phyloP scores from a whole-genome alignment of 2,888 invertebrate genomes.

The Himalopsyche tibetana region DNA sequence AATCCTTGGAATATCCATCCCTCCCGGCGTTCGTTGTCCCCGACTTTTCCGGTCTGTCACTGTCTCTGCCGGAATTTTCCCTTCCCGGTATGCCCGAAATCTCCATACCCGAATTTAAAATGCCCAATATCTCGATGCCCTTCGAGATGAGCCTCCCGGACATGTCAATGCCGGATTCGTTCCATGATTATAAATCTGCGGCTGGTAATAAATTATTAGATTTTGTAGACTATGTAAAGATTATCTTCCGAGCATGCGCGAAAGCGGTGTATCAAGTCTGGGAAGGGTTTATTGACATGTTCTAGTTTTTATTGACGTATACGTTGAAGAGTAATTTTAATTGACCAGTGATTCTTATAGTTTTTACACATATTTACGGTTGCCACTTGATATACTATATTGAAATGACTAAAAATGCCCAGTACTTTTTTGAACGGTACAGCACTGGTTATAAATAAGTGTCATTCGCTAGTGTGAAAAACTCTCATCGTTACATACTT shows the following conservation, averaged over 20 bases:
- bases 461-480: too few species aligned
- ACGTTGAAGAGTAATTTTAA: too few species aligned
- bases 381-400: too few species aligned
- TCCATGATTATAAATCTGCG: slow-evolving; percentile 73
- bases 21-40: slow-evolving; percentile 64
- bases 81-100: slow-evolving; percentile 66
- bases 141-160: slow-evolving; percentile 69
- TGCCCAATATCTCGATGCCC: slow-evolving; percentile 66
- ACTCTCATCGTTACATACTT: too few species aligned
- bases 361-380: too few species aligned
- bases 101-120: slow-evolving; percentile 68
- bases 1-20: slow-evolving; percentile 55
- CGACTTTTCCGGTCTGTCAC: slow-evolving; percentile 68
- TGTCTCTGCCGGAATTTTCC: slow-evolving; percentile 66
- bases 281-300: slow-evolving; percentile 33
- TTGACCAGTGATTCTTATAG: too few species aligned
- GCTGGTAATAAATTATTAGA: slow-evolving; percentile 75
- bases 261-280: slow-evolving; percentile 20
- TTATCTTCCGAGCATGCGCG: slow-evolving; percentile 14
- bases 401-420: too few species aligned
- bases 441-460: too few species aligned
- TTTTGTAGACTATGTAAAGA: slow-evolving; percentile 74
- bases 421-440: too few species aligned
- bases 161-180: slow-evolving; percentile 69
- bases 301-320: neutral